These are phyloP conservation scores for Rhizomys pruinosus DNA, from an alignment of 2,113 vertebrate genomes.

Conservation along the genomic window DNA sequence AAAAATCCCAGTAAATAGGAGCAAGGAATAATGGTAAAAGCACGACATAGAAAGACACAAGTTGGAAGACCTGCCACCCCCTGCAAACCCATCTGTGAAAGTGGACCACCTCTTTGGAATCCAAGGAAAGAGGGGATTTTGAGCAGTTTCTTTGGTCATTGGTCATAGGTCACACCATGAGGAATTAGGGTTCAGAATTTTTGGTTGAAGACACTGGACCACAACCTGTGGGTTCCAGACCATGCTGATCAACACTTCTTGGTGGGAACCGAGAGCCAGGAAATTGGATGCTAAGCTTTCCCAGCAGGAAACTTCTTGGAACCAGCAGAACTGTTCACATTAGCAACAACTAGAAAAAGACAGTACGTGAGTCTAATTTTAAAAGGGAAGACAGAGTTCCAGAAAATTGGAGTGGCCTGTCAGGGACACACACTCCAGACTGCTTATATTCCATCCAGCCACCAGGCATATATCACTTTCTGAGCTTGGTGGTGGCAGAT, in stretches of 20 bases:
- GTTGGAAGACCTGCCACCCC: not conserved
- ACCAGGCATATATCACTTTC: rapidly evolving
- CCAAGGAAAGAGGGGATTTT: not conserved
- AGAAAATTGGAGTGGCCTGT: not conserved
- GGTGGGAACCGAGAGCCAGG: too few relatives aligned
- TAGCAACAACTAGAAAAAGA: not conserved
- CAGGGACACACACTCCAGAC: not conserved
- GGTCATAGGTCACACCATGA: not conserved
- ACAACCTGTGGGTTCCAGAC: not conserved
- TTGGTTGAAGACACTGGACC: not conserved
- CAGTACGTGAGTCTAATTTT: not conserved
- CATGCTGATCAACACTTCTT: too few relatives aligned
- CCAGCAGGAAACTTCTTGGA: not conserved
- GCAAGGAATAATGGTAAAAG: not conserved
- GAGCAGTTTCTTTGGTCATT: not conserved
- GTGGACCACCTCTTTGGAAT: not conserved
- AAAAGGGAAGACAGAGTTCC: not conserved
- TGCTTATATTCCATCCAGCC: not conserved
- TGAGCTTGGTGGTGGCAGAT: not conserved
- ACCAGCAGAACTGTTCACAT: not conserved
- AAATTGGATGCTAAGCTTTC: not conserved
- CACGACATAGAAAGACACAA: not conserved
- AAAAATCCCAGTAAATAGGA: not conserved
- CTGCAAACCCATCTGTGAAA: not conserved
- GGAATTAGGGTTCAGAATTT: not conserved